Evolutionary conservation across 2,888 invertebrate genomes (phyloP), one percentile per base, ranked within the genome.

Genomic region (Cheilosia grossa): DNA sequence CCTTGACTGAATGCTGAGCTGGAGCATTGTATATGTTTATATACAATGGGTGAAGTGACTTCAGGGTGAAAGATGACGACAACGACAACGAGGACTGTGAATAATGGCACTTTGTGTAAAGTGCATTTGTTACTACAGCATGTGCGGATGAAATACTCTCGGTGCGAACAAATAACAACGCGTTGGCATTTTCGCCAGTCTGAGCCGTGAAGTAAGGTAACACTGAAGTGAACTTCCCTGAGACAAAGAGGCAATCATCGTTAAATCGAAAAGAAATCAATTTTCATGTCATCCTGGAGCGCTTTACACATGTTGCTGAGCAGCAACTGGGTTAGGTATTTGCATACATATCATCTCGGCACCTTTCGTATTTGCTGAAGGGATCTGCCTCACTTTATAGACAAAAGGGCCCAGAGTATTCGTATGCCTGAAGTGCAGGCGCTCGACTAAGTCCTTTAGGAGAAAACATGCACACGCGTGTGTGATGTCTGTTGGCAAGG

Each of bases 181-280:
- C 49, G 24, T 59, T 75, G 42, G 30, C 40, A 44, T 30, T 27
- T 6, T 17, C 17, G 17, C 44, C 33, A 33, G 30, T 37, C 61
- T 30, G 9, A 30, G 30, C 30, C 44, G 42, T 24, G n/a, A 47
- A 63, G 49, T 33, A 49, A 63, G 67, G 49, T 30, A 81, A 58
- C 30, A 40, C 53, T 67, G n/a, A 67, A 72, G 66, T 67, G 77
- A 63, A 72, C 82, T 67, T 67, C 9, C 77, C 64, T 73, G 77
- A 82, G 77, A 77, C 82, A 82, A 82, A 82, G 82, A 49, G 66
- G 56, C 77, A 59, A 77, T 82, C 82, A 77, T 82, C 75, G 70
- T 70, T 75, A 75, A 66, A 82, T 82, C 70, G 77, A 73, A 82
- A 77, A 78, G 77, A 51, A 82, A 82, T 82, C 82, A 82, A 82